phyloP scores from a whole-genome alignment of 2,797 vertebrate genomes.

The Diglossa cyanea region DNA sequence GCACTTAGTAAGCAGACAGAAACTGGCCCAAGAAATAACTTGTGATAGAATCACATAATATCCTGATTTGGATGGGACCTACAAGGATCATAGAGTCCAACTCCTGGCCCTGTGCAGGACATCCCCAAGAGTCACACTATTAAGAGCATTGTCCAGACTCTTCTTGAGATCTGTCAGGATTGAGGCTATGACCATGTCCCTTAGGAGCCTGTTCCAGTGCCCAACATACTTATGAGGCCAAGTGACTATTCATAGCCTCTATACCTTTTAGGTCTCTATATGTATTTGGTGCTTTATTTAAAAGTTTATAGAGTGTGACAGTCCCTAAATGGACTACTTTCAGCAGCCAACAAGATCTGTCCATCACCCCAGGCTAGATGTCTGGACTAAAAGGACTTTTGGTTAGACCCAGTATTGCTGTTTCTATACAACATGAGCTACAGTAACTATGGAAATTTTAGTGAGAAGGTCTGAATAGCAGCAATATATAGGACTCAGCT shows the following conservation, averaged over 20 bases:
- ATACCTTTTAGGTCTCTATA: neutral
- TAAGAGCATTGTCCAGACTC: neutral
- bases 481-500: neutral
- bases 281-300: neutral
- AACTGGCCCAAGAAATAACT: neutral
- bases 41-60: neutral
- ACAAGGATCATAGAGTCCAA: rapidly evolving
- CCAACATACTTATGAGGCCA: neutral
- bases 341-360: neutral
- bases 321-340: neutral
- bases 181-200: neutral
- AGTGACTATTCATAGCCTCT: neutral
- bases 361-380: neutral
- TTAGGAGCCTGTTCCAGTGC: neutral
- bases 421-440: neutral
- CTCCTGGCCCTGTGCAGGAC: neutral
- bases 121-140: neutral
- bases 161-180: neutral
- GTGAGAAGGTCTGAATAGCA: neutral
- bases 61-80: neutral
- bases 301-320: neutral
- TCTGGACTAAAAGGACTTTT: neutral
- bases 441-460: neutral
- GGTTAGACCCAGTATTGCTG: neutral
- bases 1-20: neutral